Conservation (phyloP, 2,113 vertebrate species). For the Hippocampus mohnikei region DNA sequence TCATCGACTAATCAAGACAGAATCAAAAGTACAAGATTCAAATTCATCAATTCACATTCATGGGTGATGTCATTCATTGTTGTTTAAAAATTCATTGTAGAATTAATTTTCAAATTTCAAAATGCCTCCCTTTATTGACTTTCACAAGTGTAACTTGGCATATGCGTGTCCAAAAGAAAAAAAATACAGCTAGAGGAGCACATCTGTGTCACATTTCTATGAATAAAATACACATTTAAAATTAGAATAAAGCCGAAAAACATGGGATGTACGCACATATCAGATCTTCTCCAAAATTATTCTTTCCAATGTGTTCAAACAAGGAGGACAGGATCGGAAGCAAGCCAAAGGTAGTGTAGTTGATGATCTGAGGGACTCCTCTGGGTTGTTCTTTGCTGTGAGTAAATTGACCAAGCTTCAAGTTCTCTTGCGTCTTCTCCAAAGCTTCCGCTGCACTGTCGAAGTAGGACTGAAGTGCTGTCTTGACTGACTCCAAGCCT, state of each 20-base stretch:
- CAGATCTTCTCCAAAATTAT: constrained; percentile 91
- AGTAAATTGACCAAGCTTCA: constrained; percentile 91
- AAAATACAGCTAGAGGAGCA: too few relatives aligned
- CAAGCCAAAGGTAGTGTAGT: constrained; percentile 91
- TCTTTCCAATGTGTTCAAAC: constrained; percentile 92
- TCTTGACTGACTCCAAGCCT: constrained; percentile 85
- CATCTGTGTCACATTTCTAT: too few relatives aligned
- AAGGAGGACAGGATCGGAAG: constrained; percentile 89
- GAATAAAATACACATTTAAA: too few relatives aligned
- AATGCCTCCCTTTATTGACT: neutral
- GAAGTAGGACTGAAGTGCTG: constrained; percentile 83
- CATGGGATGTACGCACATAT: constrained; percentile 75
- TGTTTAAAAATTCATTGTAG: neutral
- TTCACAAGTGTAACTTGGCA: too few relatives aligned
- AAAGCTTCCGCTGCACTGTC: constrained; percentile 88
- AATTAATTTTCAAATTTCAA: neutral
- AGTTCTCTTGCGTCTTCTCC: constrained; percentile 90
- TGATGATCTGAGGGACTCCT: constrained; percentile 93
- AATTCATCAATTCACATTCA: neutral
- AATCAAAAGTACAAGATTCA: neutral
- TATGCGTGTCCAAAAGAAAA: too few relatives aligned
- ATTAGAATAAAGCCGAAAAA: neutral
- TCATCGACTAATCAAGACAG: constrained; percentile 82
- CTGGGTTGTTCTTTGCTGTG: constrained; percentile 84
- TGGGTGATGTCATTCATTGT: neutral